A percentile compares a stretch with the other conserved stretches of the same genome.
Conservation (phyloP, 2,113 vertebrate genomes). For the Isurus oxyrinchus region DNA sequence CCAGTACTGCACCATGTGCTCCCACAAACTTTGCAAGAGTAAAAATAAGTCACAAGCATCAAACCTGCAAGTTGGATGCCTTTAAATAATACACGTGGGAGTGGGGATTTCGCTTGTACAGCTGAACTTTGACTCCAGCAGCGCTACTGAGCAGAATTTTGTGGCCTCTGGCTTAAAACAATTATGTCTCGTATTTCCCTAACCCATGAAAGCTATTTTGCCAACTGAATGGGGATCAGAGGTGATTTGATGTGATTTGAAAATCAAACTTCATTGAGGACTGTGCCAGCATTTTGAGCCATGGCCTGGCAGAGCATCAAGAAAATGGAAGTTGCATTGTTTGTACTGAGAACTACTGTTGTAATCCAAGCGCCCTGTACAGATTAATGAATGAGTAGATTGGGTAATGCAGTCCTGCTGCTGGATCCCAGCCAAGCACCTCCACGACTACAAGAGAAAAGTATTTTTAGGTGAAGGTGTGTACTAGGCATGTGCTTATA, state of each 20-base stretch:
- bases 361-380: background rate
- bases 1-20: too few relatives aligned
- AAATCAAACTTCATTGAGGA: background rate
- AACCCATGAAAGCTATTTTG: background rate
- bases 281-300: background rate
- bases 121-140: too few relatives aligned
- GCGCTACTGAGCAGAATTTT: too few relatives aligned
- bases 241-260: background rate
- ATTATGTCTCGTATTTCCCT: background rate
- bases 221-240: background rate
- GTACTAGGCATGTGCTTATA: background rate
- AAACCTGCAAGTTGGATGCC: too few relatives aligned
- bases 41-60: too few relatives aligned
- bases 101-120: too few relatives aligned
- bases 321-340: background rate
- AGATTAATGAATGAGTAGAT: background rate
- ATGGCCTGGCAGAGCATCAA: background rate
- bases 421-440: background rate
- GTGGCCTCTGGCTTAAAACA: background rate
- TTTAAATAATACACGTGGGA: too few relatives aligned
- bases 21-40: too few relatives aligned
- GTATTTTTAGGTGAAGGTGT: background rate
- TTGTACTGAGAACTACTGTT: background rate
- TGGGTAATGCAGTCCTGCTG: background rate
- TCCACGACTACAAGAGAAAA: background rate